A percentile compares a stretch with the other conserved stretches of the same genome.
These are phyloP conservation scores for Steatornis caripensis DNA, from an alignment of 2,113 vertebrate genomes.

Conservation along the genomic window DNA sequence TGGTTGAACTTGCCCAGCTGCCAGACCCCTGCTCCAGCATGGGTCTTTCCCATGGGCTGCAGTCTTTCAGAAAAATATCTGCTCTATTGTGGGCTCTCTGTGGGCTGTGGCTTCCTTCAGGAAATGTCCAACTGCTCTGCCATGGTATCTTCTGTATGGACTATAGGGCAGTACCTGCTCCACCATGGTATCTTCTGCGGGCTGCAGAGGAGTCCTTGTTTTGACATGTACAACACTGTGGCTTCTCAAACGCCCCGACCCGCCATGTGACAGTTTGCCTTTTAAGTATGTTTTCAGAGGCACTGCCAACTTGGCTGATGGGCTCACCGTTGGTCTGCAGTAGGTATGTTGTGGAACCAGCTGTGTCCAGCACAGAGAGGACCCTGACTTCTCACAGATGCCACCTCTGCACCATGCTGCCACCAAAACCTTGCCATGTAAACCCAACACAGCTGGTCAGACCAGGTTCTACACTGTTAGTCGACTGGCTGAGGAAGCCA, in stretches of 20 bases:
- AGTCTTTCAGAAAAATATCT: background rate
- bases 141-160: background rate
- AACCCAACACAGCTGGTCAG: background rate
- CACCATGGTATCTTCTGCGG: background rate
- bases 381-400: background rate
- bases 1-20: background rate
- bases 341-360: background rate
- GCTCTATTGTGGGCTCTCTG: accelerated
- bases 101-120: background rate
- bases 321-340: background rate
- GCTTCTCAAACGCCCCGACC: background rate
- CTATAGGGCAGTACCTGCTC: background rate
- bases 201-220: background rate
- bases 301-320: background rate
- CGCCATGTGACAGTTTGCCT: background rate
- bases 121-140: background rate
- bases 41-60: background rate
- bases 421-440: background rate
- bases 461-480: background rate
- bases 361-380: background rate
- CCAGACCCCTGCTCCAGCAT: background rate
- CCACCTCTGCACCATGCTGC: background rate
- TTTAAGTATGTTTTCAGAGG: background rate
- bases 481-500: background rate
- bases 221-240: background rate